Evolutionary conservation across 2,797 vertebrate genomes (phyloP).

Genomic region (Crenuchus spilurus): DNA sequence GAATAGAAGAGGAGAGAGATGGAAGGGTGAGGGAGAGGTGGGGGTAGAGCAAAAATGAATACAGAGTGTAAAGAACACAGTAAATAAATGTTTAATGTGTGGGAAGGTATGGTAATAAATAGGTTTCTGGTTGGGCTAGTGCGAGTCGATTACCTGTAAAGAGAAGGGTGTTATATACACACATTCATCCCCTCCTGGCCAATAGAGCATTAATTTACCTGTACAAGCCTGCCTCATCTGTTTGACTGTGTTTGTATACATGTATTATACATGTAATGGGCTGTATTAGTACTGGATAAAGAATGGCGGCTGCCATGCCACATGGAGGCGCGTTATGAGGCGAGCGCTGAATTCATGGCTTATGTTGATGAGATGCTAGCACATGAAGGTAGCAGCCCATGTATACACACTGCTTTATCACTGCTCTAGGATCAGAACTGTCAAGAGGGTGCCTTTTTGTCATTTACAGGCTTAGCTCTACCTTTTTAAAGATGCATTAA

Average conservation of each 20-base stretch:
- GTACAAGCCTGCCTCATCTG: constrained; percentile 42
- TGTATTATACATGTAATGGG: constrained; percentile 55
- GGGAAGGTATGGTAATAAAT: constrained; percentile 65
- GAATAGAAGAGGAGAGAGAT: constrained; percentile 29
- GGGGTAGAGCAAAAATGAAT: constrained; percentile 62
- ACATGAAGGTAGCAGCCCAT: not conserved
- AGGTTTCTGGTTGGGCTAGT: constrained; percentile 50
- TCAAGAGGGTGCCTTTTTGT: too few species aligned
- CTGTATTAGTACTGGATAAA: constrained; percentile 26
- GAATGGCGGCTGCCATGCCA: not conserved
- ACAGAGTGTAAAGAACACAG: constrained; percentile 56
- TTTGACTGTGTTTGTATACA: constrained; percentile 50
- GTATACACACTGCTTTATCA: not conserved
- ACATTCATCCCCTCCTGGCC: constrained; percentile 31
- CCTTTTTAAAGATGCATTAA: too few species aligned
- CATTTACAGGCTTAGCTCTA: too few species aligned
- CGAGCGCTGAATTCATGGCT: constrained; percentile 17
- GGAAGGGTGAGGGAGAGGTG: constrained; percentile 44
- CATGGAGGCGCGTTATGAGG: constrained; percentile 26
- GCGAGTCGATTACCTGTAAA: constrained; percentile 53
- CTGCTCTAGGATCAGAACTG: not conserved
- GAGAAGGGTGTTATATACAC: constrained; percentile 38
- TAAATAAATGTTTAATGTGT: constrained; percentile 81
- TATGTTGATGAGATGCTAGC: constrained; percentile 4
- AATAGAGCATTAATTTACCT: constrained; percentile 44